A percentile compares a stretch with the other conserved stretches of the same genome.
phyloP scores from a whole-genome alignment of 2,113 vertebrate species.

The Perca flavescens region DNA sequence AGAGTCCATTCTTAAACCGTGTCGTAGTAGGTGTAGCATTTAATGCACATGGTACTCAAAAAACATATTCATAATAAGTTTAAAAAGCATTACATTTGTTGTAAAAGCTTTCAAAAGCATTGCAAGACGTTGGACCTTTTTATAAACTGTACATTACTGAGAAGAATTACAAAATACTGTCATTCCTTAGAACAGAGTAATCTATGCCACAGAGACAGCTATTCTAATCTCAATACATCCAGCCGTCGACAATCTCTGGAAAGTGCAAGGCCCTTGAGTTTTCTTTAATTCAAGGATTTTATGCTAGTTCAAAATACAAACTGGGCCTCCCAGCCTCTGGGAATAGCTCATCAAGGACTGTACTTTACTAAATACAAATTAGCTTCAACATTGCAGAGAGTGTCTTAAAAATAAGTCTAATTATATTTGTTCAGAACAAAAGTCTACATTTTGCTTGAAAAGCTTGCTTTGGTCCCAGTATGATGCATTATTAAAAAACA shows the following conservation, averaged over 20 bases:
- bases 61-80: neutral
- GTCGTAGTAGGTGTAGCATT: neutral
- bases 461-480: conserved; percentile 76
- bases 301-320: conserved; percentile 83
- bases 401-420: conserved; percentile 84
- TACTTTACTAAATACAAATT: conserved; percentile 87
- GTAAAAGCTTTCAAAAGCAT: neutral
- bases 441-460: conserved; percentile 82
- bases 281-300: conserved; percentile 87
- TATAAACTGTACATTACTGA: conserved; percentile 56
- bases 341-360: conserved; percentile 86
- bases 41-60: neutral
- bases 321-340: conserved; percentile 78
- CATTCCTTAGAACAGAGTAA: conserved; percentile 53
- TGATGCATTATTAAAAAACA: conserved; percentile 80
- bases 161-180: conserved; percentile 61
- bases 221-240: conserved; percentile 75
- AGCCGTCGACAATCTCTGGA: conserved; percentile 81
- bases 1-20: neutral
- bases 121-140: conserved; percentile 46
- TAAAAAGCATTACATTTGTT: neutral
- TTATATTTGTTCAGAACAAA: conserved; percentile 86
- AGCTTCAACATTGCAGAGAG: conserved; percentile 76
- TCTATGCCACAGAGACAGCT: conserved; percentile 70
- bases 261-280: conserved; percentile 84